These are phyloP conservation scores for Brenthis ino DNA, from an alignment of 2,888 invertebrate genomes.

Conservation along the genomic window DNA sequence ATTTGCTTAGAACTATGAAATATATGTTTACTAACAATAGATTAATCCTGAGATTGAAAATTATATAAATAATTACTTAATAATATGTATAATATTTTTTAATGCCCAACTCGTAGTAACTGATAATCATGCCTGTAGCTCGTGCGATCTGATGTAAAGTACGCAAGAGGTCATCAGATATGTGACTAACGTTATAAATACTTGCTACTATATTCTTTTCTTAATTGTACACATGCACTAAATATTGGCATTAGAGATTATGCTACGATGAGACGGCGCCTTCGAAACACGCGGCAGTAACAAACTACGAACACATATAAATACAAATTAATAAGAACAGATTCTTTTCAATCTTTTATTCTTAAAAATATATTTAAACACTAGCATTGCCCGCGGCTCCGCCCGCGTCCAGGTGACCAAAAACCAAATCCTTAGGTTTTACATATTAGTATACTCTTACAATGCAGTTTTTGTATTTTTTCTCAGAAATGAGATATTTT, in stretches of 20 bases:
- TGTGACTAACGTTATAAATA: neutral
- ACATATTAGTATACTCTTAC: too few species aligned
- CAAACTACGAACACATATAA: neutral
- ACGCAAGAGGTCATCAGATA: constrained; percentile 28
- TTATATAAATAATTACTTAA: neutral
- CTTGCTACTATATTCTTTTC: neutral
- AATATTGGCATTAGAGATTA: neutral
- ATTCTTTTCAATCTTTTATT: too few species aligned
- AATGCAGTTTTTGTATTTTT: too few species aligned
- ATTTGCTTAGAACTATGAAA: too few species aligned
- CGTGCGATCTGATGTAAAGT: constrained; percentile 21
- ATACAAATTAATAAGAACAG: too few species aligned
- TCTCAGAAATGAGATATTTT: too few species aligned
- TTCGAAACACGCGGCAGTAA: neutral
- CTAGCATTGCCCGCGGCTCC: too few species aligned
- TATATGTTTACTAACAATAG: too few species aligned
- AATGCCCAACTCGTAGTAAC: constrained; percentile 7
- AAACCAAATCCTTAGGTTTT: too few species aligned
- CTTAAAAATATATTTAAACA: too few species aligned
- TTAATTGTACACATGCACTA: neutral
- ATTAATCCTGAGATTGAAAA: neutral
- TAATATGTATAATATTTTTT: constrained; percentile 6
- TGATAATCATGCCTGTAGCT: constrained; percentile 25
- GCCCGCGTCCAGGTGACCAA: too few species aligned
- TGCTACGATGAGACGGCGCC: neutral